A percentile compares a stretch with the other conserved stretches of the same genome.
phyloP scores from a whole-genome alignment of 2,888 invertebrate species.

The Bellardia bayeri region DNA sequence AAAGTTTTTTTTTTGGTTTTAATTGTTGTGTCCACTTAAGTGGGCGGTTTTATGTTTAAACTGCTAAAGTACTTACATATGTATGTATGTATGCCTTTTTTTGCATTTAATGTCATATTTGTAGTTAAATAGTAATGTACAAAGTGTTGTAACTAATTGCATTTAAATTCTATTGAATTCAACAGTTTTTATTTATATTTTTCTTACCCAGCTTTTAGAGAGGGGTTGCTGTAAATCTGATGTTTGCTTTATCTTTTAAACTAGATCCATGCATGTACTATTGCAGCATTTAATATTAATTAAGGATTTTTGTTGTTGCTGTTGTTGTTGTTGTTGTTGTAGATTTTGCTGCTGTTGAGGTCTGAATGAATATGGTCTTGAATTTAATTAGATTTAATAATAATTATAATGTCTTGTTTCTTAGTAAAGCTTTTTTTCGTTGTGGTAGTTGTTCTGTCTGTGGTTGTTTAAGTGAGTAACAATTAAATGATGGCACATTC shows the following conservation, averaged over 20 bases:
- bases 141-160: conserved; percentile 69
- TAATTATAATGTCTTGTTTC: conserved; percentile 67
- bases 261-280: conserved; percentile 12
- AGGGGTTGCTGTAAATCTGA: conserved; percentile 64
- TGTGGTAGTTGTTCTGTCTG: background rate
- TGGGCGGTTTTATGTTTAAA: conserved; percentile 66
- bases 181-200: conserved; percentile 32
- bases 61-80: background rate
- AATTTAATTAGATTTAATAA: conserved; percentile 73
- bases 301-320: conserved; percentile 59
- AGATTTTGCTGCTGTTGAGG: background rate
- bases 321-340: conserved; percentile 37
- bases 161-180: conserved; percentile 72
- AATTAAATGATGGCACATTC: conserved; percentile 69
- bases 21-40: conserved; percentile 69
- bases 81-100: conserved; percentile 8
- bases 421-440: conserved; percentile 42
- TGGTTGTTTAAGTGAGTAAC: conserved; percentile 43
- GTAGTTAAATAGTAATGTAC: conserved; percentile 32
- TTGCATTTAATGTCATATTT: conserved; percentile 45
- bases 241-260: conserved; percentile 44
- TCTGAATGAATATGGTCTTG: conserved; percentile 71
- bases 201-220: background rate
- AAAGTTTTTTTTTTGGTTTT: conserved; percentile 42
- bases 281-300: conserved; percentile 67